A percentile compares a stretch with the other conserved stretches of the same genome.
Evolutionary conservation across 2,888 invertebrate genomes (phyloP).

Genomic region (Alloscopus bannaensis): DNA sequence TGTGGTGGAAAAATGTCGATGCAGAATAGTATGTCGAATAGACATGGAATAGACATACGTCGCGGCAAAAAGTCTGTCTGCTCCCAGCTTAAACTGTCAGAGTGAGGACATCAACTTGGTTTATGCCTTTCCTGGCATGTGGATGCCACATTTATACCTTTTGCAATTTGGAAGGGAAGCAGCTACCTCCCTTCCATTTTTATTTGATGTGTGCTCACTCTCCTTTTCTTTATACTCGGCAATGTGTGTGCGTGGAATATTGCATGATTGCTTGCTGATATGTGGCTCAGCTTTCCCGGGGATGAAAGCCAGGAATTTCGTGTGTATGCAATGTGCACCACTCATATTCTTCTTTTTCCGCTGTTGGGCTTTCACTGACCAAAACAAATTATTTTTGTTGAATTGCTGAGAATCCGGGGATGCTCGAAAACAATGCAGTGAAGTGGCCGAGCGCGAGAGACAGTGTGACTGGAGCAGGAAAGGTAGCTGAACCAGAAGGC

Average conservation of each 20-base stretch:
- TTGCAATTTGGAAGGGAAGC: slow-evolving; percentile 51
- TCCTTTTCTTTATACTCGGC: slow-evolving; percentile 1
- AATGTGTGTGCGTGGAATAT: no score
- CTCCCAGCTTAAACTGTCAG: no score
- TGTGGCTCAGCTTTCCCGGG: no score
- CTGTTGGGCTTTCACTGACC: slow-evolving; percentile 50
- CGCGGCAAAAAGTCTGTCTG: no score
- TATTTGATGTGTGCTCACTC: slow-evolving; percentile 46
- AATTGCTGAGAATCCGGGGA: slow-evolving; percentile 47
- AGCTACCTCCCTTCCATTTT: slow-evolving; percentile 39
- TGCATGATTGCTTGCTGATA: no score
- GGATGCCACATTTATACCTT: slow-evolving; percentile 60
- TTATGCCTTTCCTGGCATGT: slow-evolving; percentile 58
- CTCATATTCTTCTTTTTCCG: slow-evolving; percentile 30
- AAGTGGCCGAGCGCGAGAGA: not conserved
- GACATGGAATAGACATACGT: no score
- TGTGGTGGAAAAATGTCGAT: no score
- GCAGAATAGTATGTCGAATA: no score
- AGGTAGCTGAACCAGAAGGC: no score
- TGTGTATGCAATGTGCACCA: not conserved
- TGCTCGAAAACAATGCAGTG: slow-evolving; percentile 8
- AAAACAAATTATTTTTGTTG: slow-evolving; percentile 62
- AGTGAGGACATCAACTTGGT: slow-evolving; percentile 43
- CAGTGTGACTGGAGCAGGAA: not conserved
- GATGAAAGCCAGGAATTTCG: no score